Evolutionary conservation across 2,113 vertebrate species (phyloP).

Genomic region (Amphiprion ocellaris): DNA sequence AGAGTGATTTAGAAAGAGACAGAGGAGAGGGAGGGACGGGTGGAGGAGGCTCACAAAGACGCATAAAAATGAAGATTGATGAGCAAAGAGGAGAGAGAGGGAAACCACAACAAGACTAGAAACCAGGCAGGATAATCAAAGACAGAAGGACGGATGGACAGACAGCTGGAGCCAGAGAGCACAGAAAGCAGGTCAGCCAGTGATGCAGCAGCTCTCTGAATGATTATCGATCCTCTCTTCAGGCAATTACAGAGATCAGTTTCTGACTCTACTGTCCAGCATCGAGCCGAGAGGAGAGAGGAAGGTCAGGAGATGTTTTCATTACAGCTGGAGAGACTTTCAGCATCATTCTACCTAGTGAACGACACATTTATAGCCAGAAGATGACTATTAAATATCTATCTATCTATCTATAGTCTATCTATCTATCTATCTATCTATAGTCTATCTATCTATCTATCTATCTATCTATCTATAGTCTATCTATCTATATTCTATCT

Average conservation of each 20-base stretch:
- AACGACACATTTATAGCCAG: neutral
- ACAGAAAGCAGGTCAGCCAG: conserved; percentile 59
- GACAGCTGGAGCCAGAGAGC: conserved; percentile 27
- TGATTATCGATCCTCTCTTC: conserved; percentile 69
- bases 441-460: no score
- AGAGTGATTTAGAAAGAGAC: conserved; percentile 44
- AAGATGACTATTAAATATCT: neutral
- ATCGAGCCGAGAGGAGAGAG: conserved; percentile 29
- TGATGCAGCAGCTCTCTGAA: conserved; percentile 28
- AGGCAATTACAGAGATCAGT: conserved; percentile 64
- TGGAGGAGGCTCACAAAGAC: conserved; percentile 7
- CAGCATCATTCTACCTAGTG: neutral
- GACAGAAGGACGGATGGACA: neutral
- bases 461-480: no score
- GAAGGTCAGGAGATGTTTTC: conserved; percentile 50
- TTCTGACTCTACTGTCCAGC: conserved; percentile 41
- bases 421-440: neutral
- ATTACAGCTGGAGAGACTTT: conserved; percentile 21
- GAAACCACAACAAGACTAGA: neutral
- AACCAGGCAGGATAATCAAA: neutral
- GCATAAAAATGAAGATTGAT: conserved; percentile 13
- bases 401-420: neutral
- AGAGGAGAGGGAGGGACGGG: neutral
- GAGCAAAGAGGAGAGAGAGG: neutral
- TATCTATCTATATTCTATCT: no score